A percentile compares a stretch with the other conserved stretches of the same genome.
phyloP scores from a whole-genome alignment of 2,888 invertebrate species.

The Elegia similella region DNA sequence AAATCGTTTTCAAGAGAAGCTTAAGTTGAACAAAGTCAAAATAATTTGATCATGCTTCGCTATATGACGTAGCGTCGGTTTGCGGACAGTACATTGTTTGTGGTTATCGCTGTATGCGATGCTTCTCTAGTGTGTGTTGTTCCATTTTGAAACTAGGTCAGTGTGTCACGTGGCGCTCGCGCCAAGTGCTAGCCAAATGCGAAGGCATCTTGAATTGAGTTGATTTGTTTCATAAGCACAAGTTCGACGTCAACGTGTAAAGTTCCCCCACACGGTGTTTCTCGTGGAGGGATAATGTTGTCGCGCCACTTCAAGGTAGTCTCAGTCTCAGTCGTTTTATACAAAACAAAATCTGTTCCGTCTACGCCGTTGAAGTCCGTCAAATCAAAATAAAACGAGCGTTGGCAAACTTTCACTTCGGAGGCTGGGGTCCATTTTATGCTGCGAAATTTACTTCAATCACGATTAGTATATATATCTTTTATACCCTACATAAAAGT shows the following conservation, averaged over 20 bases:
- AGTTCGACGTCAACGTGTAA: conserved; percentile 16
- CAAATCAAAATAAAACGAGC: conserved; percentile 57
- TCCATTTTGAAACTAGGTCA: conserved; percentile 80
- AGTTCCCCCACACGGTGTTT: neutral
- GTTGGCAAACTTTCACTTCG: conserved; percentile 68
- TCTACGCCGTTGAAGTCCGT: conserved; percentile 21
- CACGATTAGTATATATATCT: conserved; percentile 36
- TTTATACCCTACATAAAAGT: conserved; percentile 10
- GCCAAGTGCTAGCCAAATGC: conserved; percentile 64
- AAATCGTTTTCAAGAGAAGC: neutral
- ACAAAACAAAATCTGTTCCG: conserved; percentile 19
- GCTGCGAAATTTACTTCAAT: conserved; percentile 60
- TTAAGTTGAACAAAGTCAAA: neutral
- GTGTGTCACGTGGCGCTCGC: conserved; percentile 74
- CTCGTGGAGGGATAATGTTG: neutral
- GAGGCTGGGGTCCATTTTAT: conserved; percentile 44
- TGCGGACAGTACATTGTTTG: conserved; percentile 41
- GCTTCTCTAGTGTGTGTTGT: conserved; percentile 70
- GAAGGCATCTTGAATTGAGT: conserved; percentile 74
- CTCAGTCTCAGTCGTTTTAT: neutral
- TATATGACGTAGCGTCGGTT: neutral
- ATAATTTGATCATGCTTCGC: neutral
- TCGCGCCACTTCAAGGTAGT: neutral
- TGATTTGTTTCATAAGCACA: conserved; percentile 55
- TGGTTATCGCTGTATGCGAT: conserved; percentile 53